A percentile compares a stretch with the other conserved stretches of the same genome.
Evolutionary conservation across 1,140 invertebrate genomes (phyloP).

Genomic region (Leptopilina boulardi): DNA sequence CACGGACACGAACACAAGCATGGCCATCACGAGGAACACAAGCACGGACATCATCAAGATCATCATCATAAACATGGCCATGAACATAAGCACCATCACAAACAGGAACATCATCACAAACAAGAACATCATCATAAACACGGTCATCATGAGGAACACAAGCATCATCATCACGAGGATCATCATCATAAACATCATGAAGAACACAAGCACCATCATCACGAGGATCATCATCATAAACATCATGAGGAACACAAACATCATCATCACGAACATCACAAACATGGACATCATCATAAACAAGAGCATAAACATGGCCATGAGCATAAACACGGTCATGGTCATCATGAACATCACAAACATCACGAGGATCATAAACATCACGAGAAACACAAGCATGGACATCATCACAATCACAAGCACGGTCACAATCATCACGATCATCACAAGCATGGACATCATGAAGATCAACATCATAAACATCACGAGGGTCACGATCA

Average conservation of each 20-base stretch:
- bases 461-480: neutral
- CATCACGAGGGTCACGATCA: neutral
- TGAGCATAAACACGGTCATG: constrained; percentile 6
- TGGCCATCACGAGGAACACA: neutral
- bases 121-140: neutral
- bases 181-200: neutral
- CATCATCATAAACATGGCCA: neutral
- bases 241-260: neutral
- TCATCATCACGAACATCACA: neutral
- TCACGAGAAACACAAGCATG: neutral
- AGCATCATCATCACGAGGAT: neutral
- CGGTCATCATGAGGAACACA: neutral
- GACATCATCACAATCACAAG: neutral
- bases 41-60: neutral
- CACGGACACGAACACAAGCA: neutral
- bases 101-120: neutral
- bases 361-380: neutral
- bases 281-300: neutral
- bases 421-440: neutral
- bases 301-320: neutral
- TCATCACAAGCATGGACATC: neutral
- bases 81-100: neutral
- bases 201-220: neutral
- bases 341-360: neutral
- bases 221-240: neutral